Percentiles rank a stretch among this genome's conserved stretches.
phyloP scores from a whole-genome alignment of 2,113 vertebrate species.

The Gopherus evgoodei region DNA sequence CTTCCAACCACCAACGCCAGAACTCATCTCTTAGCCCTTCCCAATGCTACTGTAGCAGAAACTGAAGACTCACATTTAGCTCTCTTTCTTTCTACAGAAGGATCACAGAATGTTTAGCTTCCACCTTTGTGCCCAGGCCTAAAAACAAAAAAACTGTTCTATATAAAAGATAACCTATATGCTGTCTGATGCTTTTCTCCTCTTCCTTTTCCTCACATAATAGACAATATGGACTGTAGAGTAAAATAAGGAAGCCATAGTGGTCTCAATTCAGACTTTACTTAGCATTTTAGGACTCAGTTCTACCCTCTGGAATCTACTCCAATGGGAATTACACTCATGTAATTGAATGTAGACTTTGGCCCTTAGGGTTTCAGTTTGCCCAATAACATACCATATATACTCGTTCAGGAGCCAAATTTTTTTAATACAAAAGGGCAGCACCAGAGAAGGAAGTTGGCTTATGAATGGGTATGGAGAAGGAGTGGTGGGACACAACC shows the following conservation, averaged over 20 bases:
- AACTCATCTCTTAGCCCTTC: too few species aligned
- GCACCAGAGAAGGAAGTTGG: too few species aligned
- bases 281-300: slow-evolving; percentile 70
- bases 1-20: too few species aligned
- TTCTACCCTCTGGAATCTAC: slow-evolving; percentile 69
- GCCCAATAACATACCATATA: slow-evolving; percentile 25
- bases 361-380: slow-evolving; percentile 61
- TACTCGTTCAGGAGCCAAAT: too few species aligned
- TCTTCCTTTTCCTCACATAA: slow-evolving; percentile 43
- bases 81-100: too few species aligned
- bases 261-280: slow-evolving; percentile 53
- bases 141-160: slow-evolving; percentile 6
- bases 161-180: background rate
- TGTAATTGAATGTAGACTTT: slow-evolving; percentile 71
- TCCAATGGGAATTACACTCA: slow-evolving; percentile 55
- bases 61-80: too few species aligned
- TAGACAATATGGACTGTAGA: slow-evolving; percentile 23
- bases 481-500: too few species aligned
- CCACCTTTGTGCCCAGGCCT: too few species aligned
- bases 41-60: too few species aligned
- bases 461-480: too few species aligned
- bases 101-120: too few species aligned
- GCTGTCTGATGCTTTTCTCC: background rate
- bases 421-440: too few species aligned
- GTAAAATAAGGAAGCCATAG: slow-evolving; percentile 49